phyloP scores from a whole-genome alignment of 2,797 vertebrate species.

The Sebastes cheni region DNA sequence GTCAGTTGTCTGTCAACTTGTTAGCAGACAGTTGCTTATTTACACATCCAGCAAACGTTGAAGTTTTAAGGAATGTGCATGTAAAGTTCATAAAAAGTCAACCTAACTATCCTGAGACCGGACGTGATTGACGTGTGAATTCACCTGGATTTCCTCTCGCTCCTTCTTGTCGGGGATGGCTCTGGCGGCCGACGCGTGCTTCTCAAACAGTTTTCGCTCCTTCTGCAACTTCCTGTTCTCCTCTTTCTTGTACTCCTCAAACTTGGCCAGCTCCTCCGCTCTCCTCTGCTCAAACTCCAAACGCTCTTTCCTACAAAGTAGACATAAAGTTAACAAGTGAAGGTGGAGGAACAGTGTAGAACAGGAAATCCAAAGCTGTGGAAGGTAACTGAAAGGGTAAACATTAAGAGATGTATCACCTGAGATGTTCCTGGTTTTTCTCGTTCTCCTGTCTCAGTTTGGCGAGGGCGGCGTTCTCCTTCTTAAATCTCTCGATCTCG shows the following conservation, averaged over 20 bases:
- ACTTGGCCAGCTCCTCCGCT: conserved; percentile 84
- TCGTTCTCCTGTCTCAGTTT: conserved; percentile 89
- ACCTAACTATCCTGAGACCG: not conserved
- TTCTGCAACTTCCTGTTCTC: conserved; percentile 91
- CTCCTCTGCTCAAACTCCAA: conserved; percentile 88
- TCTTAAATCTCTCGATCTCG: conserved; percentile 94
- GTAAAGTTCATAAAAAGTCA: not conserved
- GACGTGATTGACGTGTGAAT: not conserved
- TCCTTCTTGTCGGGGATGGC: conserved; percentile 95
- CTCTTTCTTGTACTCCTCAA: conserved; percentile 91
- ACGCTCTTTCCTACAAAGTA: conserved; percentile 85
- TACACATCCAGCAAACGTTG: not conserved
- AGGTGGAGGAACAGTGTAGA: not conserved
- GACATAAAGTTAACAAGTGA: not conserved
- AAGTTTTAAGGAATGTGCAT: not conserved
- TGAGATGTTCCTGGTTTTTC: conserved; percentile 82
- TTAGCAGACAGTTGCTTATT: no score
- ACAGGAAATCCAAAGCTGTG: not conserved
- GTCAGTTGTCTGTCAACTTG: no score
- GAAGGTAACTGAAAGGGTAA: not conserved
- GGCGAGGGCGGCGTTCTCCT: conserved; percentile 87
- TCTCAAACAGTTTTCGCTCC: conserved; percentile 94
- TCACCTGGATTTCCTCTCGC: conserved; percentile 95
- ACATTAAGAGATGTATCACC: conserved; percentile 67
- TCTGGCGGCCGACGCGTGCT: conserved; percentile 85